Base-by-base conservation (phyloP, 1,140 invertebrate genomes). In the Leguminivora glycinivorella region DNA sequence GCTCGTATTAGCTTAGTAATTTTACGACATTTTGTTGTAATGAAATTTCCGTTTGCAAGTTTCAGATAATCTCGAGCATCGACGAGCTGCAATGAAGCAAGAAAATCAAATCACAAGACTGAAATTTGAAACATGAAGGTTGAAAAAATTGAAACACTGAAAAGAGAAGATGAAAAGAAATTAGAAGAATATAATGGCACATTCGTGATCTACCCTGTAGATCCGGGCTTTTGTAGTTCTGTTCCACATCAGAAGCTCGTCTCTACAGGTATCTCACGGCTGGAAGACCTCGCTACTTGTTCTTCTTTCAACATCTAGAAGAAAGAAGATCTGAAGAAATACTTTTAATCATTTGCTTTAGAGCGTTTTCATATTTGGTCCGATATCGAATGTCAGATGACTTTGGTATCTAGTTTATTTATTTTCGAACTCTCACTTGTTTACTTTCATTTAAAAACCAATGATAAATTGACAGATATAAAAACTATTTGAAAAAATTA, bases 231-330 rank as follows among this genome's bases (percentile, higher is more conserved):
- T 97, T 98, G 96, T 98, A 96, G 95, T 97, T 96, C 96, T 94
- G 95, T 95, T 95, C 94, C 92, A 92, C 93, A 95, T 98, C 97
- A 98, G 97, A 98, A 98, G 97, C 97, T 98, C 97, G 97, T 97
- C 96, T 98, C 96, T 98, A 98, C 97, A 98, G 97, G 97, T 98
- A 98, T 98, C 97, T 98, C 97, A 97, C 96, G 96, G 96, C 96
- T 96, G 95, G 95, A 95, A 96, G 91, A 92, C 91, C 91, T 90
- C 91, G 89, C 91, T 90, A 91, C 91, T 88, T 69, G 70, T 66
- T 22, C 47, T 19, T 26, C 22, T 56, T 70, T 73, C 40, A 72
- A 69, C 31, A 69, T 22, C 43, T 68, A 19, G 34, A 56, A 12
- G 67, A 68, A 52, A 26, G 25, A 63, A 58, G 14, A 25, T 26